Base-by-base conservation (phyloP, 1,140 invertebrate species). In the Thrips palmi region DNA sequence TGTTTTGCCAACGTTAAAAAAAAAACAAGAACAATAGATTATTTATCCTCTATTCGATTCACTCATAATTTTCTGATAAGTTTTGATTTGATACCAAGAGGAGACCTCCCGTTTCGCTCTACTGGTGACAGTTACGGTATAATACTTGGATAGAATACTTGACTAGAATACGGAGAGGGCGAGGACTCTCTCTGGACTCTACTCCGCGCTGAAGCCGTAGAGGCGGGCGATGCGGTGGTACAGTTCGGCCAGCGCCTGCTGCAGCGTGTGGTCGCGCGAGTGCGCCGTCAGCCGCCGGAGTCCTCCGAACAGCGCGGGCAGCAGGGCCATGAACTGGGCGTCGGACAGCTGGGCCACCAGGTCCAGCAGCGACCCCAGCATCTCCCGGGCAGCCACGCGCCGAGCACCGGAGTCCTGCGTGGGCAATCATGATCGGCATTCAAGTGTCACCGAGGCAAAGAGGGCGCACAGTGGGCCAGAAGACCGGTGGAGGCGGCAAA, bases 401-500 rank as follows among this genome's bases (percentile, higher is more conserved):
- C n/a, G n/a, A 7, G 71, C 70, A 47, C 75, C 72, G 48, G 70
- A 68, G 47, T 77, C 74, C 61, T 70, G 49, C 10, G n/a, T n/a
- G n/a, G n/a, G n/a, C n/a, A n/a, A n/a, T n/a, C n/a, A n/a, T n/a
- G n/a, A n/a, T n/a, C n/a, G n/a, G n/a, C n/a, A n/a, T n/a, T n/a
- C n/a, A n/a, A n/a, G n/a, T n/a, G n/a, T n/a, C n/a, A n/a, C n/a
- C n/a, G n/a, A n/a, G n/a, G n/a, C n/a, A n/a, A n/a, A n/a, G n/a
- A n/a, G n/a, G n/a, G n/a, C n/a, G n/a, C n/a, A n/a, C n/a, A n/a
- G n/a, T n/a, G n/a, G n/a, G n/a, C n/a, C n/a, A n/a, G n/a, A n/a
- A n/a, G n/a, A n/a, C n/a, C n/a, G n/a, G n/a, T n/a, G n/a, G n/a
- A n/a, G n/a, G n/a, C n/a, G n/a, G n/a, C n/a, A n/a, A n/a, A n/a